A percentile compares a stretch with the other conserved stretches of the same genome.
Evolutionary conservation across 1,140 invertebrate genomes (phyloP).

Genomic region (Psix sp.): DNA sequence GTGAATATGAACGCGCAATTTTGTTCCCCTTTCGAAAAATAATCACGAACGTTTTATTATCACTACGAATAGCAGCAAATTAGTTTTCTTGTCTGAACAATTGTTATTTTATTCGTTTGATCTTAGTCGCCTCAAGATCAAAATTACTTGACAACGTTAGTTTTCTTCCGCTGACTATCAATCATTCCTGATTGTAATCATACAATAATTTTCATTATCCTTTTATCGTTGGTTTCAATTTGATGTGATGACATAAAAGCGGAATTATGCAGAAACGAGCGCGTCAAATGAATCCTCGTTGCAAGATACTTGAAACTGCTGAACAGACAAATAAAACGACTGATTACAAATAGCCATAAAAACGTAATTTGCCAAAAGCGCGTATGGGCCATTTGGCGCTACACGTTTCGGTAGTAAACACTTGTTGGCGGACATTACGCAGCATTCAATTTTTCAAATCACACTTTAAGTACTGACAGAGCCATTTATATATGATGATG

Average conservation of each 20-base stretch:
- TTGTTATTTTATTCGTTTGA: not conserved
- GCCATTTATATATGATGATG: constrained; percentile 32
- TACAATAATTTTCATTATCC: constrained; percentile 32
- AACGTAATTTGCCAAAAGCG: constrained; percentile 46
- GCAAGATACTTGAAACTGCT: constrained; percentile 29
- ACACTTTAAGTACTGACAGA: constrained; percentile 39
- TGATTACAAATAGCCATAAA: constrained; percentile 42
- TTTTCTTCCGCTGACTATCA: constrained; percentile 10
- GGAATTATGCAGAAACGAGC: constrained; percentile 48
- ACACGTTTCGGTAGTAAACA: constrained; percentile 46
- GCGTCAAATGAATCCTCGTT: constrained; percentile 25
- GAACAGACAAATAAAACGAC: constrained; percentile 40
- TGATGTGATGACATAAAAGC: constrained; percentile 32
- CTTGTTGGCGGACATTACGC: constrained; percentile 25
- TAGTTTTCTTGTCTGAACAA: not conserved
- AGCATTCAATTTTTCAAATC: constrained; percentile 36
- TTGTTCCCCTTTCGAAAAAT: too few relatives aligned
- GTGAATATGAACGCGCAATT: too few relatives aligned
- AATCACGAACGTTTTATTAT: too few relatives aligned
- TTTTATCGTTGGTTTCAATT: constrained; percentile 32
- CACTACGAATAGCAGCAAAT: too few relatives aligned
- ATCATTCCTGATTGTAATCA: constrained; percentile 24
- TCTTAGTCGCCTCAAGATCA: constrained; percentile 7
- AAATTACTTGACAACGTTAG: constrained; percentile 20
- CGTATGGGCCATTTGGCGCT: constrained; percentile 31